phyloP scores from a whole-genome alignment of 2,888 invertebrate genomes.

The Drosophila eohydei region DNA sequence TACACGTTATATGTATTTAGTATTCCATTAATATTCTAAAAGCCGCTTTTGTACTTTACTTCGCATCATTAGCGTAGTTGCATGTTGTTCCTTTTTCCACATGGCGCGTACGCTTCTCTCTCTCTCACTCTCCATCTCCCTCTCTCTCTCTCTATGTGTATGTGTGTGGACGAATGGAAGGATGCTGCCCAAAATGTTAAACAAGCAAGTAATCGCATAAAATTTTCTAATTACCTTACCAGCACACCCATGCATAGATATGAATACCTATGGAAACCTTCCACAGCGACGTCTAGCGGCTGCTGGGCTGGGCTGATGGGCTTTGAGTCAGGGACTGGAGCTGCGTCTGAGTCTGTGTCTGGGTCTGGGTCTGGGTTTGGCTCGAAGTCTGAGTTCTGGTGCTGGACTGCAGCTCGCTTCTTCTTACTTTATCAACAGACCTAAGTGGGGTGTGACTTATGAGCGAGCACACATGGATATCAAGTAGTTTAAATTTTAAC shows the following conservation, averaged over 20 bases:
- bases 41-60: constrained; percentile 79
- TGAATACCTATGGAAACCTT: constrained; percentile 35
- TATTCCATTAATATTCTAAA: constrained; percentile 83
- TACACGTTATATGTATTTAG: constrained; percentile 68
- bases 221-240: constrained; percentile 80
- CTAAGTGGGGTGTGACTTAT: constrained; percentile 12
- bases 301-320: constrained; percentile 5
- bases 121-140: not conserved
- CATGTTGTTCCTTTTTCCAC: constrained; percentile 42
- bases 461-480: constrained; percentile 38
- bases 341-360: not conserved
- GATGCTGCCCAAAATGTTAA: constrained; percentile 49
- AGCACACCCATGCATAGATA: constrained; percentile 36
- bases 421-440: constrained; percentile 15
- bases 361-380: not conserved
- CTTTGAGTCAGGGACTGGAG: not conserved
- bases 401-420: constrained; percentile 1
- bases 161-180: constrained; percentile 12
- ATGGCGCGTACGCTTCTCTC: not conserved
- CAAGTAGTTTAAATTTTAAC: constrained; percentile 67
- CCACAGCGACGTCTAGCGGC: constrained; percentile 8
- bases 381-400: not conserved
- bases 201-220: constrained; percentile 74
- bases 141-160: not conserved
- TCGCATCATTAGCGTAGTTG: constrained; percentile 67